Percentiles rank a stretch among this genome's conserved stretches.
Evolutionary conservation across 2,888 invertebrate genomes (phyloP).

Genomic region (Cheilosia variabilis): DNA sequence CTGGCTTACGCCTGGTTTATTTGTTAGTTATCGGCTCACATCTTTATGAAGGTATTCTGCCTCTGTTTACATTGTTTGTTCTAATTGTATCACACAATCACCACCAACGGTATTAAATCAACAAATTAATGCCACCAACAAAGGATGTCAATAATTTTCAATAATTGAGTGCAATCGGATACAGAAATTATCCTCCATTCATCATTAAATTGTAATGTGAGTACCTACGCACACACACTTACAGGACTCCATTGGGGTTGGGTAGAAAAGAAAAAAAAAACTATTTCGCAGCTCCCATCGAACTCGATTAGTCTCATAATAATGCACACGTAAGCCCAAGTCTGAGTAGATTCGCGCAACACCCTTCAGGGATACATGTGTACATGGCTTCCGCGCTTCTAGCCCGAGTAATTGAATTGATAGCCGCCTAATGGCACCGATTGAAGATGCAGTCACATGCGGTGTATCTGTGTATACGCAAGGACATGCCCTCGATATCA

Average conservation of each 20-base stretch:
- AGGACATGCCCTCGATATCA: slow-evolving; percentile 34
- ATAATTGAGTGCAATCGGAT: background rate
- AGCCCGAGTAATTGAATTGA: slow-evolving; percentile 61
- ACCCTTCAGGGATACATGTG: background rate
- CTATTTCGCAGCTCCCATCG: slow-evolving; percentile 2
- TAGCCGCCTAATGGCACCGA: slow-evolving; percentile 54
- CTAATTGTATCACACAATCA: too few relatives aligned
- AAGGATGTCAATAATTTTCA: background rate
- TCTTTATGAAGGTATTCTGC: too few relatives aligned
- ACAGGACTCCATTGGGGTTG: background rate
- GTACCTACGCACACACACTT: background rate
- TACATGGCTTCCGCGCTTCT: slow-evolving; percentile 29
- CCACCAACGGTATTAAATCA: background rate
- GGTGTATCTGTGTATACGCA: slow-evolving; percentile 16
- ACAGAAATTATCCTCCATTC: background rate
- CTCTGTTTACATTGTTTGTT: too few relatives aligned
- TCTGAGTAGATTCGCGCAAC: slow-evolving; percentile 12
- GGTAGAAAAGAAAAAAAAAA: background rate
- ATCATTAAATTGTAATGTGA: background rate
- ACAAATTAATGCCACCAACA: slow-evolving; percentile 12
- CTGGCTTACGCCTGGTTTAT: too few relatives aligned
- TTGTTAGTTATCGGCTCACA: too few relatives aligned
- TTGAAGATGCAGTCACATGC: slow-evolving; percentile 46
- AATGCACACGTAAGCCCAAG: background rate
- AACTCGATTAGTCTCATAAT: slow-evolving; percentile 46